Evolutionary conservation across 30 jellyfish, hydroid and myxozoan species (phyloP).

Genomic region (Calvadosia cruxmelitensis): DNA sequence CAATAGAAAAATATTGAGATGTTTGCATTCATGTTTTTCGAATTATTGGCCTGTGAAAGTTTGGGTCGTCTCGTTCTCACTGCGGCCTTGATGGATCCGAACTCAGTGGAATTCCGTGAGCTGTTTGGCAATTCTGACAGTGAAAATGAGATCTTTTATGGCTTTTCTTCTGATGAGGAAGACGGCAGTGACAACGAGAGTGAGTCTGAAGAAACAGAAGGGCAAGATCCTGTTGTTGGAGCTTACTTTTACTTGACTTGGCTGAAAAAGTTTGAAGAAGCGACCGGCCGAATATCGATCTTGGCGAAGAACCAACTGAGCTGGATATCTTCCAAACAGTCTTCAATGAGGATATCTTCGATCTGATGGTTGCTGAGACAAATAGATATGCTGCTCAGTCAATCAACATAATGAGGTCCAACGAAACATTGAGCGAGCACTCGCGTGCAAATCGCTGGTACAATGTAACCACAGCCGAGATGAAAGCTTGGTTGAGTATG

Average conservation of each 20-base stretch:
- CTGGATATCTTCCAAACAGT: conserved; percentile 3
- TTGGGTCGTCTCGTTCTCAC: no score
- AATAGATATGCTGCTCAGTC: conserved; percentile 5
- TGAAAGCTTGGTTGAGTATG: conserved; percentile 1
- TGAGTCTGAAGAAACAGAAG: not conserved
- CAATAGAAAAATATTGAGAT: conserved; percentile 2
- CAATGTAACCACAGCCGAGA: conserved; percentile 1
- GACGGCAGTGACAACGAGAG: not conserved
- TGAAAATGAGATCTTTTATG: conserved; percentile 13
- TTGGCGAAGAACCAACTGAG: not conserved
- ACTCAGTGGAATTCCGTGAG: conserved; percentile 7
- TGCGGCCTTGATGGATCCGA: no score
- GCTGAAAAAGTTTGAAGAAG: conserved; percentile 2
- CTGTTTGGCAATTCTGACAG: conserved; percentile 13
- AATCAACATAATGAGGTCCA: no score
- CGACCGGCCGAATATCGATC: no score
- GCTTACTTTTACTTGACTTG: conserved; percentile 2
- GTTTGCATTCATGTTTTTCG: not conserved
- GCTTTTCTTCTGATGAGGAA: conserved; percentile 7
- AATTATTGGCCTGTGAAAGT: conserved; percentile 3
- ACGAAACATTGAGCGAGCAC: not conserved
- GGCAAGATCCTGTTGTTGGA: not conserved
- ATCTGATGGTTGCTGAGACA: not conserved
- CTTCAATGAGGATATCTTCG: not conserved
- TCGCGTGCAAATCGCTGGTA: conserved; percentile 1